phyloP scores from a whole-genome alignment of 2,113 vertebrate genomes.

The Aptenodytes forsteri region DNA sequence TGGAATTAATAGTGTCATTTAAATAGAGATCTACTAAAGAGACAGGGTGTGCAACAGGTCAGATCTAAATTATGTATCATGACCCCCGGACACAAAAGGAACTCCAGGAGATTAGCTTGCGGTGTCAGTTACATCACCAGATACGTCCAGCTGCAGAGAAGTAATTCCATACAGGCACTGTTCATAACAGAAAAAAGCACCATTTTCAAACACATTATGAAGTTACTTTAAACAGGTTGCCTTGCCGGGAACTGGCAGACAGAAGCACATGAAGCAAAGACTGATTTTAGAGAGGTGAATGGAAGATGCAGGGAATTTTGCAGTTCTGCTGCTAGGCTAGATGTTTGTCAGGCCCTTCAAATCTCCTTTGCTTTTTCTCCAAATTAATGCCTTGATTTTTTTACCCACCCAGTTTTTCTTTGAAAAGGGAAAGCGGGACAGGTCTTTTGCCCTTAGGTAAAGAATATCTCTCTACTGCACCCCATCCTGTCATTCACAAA shows the following conservation, averaged over 20 bases:
- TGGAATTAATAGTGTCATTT: not conserved
- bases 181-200: not conserved
- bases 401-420: not conserved
- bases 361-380: not conserved
- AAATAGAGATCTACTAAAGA: not conserved
- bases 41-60: not conserved
- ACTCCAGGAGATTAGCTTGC: not conserved
- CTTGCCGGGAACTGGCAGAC: not conserved
- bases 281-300: not conserved
- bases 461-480: not conserved
- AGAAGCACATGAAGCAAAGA: not conserved
- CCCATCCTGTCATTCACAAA: not conserved
- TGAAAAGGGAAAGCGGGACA: not conserved
- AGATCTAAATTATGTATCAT: slow-evolving; percentile 10
- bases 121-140: not conserved
- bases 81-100: not conserved
- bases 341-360: not conserved
- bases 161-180: not conserved
- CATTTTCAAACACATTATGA: not conserved
- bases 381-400: not conserved
- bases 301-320: not conserved
- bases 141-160: not conserved
- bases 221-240: not conserved
- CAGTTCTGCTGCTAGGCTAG: not conserved
- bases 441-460: not conserved